Base-by-base conservation (phyloP, 2,888 invertebrate genomes). In the Bombylius discolor region DNA sequence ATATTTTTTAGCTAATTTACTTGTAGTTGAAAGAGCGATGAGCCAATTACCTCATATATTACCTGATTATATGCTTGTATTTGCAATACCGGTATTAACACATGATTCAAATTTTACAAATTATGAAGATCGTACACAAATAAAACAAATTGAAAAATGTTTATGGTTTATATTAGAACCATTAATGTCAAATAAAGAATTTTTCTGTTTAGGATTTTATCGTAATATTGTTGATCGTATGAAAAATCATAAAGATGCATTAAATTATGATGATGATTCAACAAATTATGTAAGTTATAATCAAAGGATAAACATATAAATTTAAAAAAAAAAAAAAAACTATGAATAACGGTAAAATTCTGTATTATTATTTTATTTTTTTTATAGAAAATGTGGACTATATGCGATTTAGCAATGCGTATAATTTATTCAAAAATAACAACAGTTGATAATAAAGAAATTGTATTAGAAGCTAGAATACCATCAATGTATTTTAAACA, bases 21-120 rank as follows among this genome's bases (percentile, higher is more conserved):
- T 58, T 60, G 8, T 77, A 76, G 80, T 82, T 64, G 86, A 86
- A 66, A 82, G 82, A 60, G 85, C 85, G 0, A 77, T 84, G 68
- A 78, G 83, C 62, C 89, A 91, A 76, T 76, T 91, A 69, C 85
- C 89, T 47, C 88, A 89, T 73, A 90, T 93, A 71, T 78, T 96
- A 74, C 97, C 98, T 54, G 98, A 98, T 77, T 97, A 96, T 72
- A 94, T 95, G 86, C 77, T 98, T 68, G 92, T 95, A 62, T 97
- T 96, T 76, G 90, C 94, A n/a, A 87, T 97, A 64, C 93, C 97
- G 51, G 83, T 98, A 53, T 79, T 98, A 58, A 89, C 96, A n/a
- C 95, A 97, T 72, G 90, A 94, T 74, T 89, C 92, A 7, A 81
- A 83, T 63, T 90, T 88, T 70, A 85, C 85, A 52, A 79, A 82